Evolutionary conservation across 1,140 invertebrate genomes (phyloP).

Genomic region (Bombus waltoni): DNA sequence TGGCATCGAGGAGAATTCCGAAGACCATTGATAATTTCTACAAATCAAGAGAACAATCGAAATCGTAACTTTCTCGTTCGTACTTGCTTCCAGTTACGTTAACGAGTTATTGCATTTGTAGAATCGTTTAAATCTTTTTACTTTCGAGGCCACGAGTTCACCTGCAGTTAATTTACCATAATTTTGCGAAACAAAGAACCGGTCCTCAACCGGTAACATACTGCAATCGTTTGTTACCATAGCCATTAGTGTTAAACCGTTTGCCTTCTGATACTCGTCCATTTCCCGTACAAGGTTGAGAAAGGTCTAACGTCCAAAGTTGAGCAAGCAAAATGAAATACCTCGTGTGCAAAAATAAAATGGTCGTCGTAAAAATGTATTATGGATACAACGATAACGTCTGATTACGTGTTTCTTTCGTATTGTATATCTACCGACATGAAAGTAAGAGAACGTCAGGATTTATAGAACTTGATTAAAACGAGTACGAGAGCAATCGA

Average conservation of each 20-base stretch:
- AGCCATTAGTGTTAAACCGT: constrained; percentile 9
- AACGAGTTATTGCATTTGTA: neutral
- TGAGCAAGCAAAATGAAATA: neutral
- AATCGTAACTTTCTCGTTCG: neutral
- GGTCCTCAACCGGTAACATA: neutral
- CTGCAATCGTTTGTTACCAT: constrained; percentile 29
- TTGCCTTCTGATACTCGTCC: constrained; percentile 22
- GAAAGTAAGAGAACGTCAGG: no score
- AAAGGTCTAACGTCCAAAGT: neutral
- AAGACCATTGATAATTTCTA: neutral
- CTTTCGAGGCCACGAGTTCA: neutral
- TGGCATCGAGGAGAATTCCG: neutral
- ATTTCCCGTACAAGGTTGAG: neutral
- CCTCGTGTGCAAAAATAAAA: neutral
- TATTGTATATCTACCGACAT: neutral
- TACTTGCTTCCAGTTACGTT: neutral
- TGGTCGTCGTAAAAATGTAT: constrained; percentile 7
- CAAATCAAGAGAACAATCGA: neutral
- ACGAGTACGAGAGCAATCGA: neutral
- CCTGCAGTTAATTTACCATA: neutral
- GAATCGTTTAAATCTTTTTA: neutral
- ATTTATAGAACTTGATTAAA: neutral
- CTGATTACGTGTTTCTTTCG: constrained; percentile 5
- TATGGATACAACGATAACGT: neutral
- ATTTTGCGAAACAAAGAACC: no score